These are phyloP conservation scores for Philypnodon macrostomus DNA, from an alignment of 2,797 vertebrate genomes.

Conservation along the genomic window DNA sequence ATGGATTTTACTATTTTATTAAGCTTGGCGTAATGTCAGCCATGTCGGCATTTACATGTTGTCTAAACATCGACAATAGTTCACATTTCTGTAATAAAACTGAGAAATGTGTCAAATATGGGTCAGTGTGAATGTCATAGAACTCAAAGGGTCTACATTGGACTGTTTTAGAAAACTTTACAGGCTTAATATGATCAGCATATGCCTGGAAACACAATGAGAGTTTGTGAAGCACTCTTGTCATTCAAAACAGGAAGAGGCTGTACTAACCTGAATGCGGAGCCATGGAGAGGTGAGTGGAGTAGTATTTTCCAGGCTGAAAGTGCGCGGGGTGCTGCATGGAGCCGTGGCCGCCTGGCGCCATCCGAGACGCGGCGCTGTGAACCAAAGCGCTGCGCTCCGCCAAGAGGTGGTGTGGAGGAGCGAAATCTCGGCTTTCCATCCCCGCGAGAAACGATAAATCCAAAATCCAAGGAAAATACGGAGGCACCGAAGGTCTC, in stretches of 20 bases:
- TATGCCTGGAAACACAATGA: constrained; percentile 37
- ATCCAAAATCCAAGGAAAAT: constrained; percentile 77
- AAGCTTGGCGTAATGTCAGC: constrained; percentile 14
- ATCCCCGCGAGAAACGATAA: constrained; percentile 80
- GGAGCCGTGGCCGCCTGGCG: constrained; percentile 80
- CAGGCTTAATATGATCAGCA: constrained; percentile 46
- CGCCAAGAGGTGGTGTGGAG: constrained; percentile 89
- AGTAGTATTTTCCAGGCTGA: constrained; percentile 91
- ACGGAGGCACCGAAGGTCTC: constrained; percentile 69
- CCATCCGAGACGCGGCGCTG: constrained; percentile 83
- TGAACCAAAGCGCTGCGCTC: constrained; percentile 88
- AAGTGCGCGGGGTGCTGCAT: constrained; percentile 88
- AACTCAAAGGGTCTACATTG: too few relatives aligned
- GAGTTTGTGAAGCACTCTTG: constrained; percentile 8
- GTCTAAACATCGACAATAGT: too few relatives aligned
- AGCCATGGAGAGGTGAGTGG: constrained; percentile 90
- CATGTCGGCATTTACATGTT: constrained; percentile 17
- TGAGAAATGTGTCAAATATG: too few relatives aligned
- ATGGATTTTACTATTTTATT: constrained; percentile 14
- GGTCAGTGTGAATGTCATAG: too few relatives aligned
- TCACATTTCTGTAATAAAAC: too few relatives aligned
- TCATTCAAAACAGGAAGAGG: constrained; percentile 6
- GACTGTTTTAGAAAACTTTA: constrained; percentile 50
- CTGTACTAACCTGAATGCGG: constrained; percentile 88
- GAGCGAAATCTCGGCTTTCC: constrained; percentile 94